Evolutionary conservation across 2,797 vertebrate species (phyloP).

Genomic region (Hydrolagus colliei): DNA sequence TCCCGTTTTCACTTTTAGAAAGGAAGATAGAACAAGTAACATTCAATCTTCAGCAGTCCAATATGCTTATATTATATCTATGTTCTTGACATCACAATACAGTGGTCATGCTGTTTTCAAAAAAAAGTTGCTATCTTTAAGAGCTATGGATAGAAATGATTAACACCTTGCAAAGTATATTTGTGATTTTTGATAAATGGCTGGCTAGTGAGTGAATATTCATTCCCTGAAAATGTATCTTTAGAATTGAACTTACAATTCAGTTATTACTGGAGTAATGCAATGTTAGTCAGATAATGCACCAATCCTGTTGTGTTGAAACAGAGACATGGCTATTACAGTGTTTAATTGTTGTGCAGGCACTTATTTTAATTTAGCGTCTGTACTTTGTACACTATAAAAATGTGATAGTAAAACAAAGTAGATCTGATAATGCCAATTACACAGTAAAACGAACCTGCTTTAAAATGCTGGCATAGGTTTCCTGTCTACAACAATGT

Average conservation of each 20-base stretch:
- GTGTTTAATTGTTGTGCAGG: neutral
- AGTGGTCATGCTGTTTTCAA: no score
- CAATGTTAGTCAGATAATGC: neutral
- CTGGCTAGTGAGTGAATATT: neutral
- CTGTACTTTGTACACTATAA: neutral
- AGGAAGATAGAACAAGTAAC: no score
- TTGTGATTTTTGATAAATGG: no score
- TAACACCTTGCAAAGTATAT: no score
- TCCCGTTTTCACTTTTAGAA: no score
- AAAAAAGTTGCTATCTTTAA: no score
- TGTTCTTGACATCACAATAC: no score
- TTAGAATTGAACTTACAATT: neutral
- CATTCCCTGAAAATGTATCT: neutral
- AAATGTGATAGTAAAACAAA: neutral
- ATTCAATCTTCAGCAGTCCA: no score
- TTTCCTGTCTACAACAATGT: conserved; percentile 13
- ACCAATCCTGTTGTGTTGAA: no score
- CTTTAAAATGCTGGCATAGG: neutral
- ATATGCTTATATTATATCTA: no score
- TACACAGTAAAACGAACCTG: neutral
- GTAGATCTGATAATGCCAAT: neutral
- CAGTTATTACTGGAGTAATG: neutral
- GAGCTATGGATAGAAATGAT: no score
- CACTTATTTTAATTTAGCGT: neutral
- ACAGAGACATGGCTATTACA: neutral